phyloP scores from a whole-genome alignment of 2,888 invertebrate species.

The Cynaeus angustus region DNA sequence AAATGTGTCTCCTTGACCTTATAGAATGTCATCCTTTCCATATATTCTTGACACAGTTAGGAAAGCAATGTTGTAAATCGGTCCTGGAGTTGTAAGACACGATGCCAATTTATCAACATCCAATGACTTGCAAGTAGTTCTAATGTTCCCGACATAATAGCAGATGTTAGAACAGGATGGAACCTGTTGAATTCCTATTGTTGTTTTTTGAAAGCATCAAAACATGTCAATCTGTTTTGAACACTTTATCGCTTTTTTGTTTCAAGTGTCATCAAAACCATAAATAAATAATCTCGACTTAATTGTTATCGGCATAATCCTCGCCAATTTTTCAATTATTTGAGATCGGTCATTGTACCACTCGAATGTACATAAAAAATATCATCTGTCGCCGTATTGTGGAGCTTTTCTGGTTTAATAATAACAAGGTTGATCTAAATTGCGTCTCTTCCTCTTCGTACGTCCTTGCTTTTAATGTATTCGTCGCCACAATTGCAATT shows the following conservation, averaged over 20 bases:
- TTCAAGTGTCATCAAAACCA: slow-evolving; percentile 9
- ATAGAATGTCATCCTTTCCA: slow-evolving; percentile 23
- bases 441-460: slow-evolving; percentile 32
- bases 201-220: background rate
- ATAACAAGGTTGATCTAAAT: slow-evolving; percentile 31
- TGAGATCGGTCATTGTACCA: no score
- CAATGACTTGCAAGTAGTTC: background rate
- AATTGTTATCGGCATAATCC: slow-evolving; percentile 3
- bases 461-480: slow-evolving; percentile 41
- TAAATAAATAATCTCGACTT: slow-evolving; percentile 10
- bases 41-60: slow-evolving; percentile 13
- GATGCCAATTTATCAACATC: slow-evolving; percentile 6
- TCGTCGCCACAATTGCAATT: slow-evolving; percentile 46
- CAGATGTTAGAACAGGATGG: background rate
- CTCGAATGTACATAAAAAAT: no score
- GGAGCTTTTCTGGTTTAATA: slow-evolving; percentile 22
- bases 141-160: background rate
- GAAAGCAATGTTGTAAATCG: slow-evolving; percentile 1
- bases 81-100: background rate
- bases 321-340: background rate
- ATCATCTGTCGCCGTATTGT: slow-evolving; percentile 14
- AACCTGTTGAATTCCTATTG: slow-evolving; percentile 1
- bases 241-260: background rate
- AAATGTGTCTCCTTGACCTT: slow-evolving; percentile 18
- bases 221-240: background rate